Evolutionary conservation across 1,140 invertebrate species (phyloP).

Genomic region (Drosophila yakuba): DNA sequence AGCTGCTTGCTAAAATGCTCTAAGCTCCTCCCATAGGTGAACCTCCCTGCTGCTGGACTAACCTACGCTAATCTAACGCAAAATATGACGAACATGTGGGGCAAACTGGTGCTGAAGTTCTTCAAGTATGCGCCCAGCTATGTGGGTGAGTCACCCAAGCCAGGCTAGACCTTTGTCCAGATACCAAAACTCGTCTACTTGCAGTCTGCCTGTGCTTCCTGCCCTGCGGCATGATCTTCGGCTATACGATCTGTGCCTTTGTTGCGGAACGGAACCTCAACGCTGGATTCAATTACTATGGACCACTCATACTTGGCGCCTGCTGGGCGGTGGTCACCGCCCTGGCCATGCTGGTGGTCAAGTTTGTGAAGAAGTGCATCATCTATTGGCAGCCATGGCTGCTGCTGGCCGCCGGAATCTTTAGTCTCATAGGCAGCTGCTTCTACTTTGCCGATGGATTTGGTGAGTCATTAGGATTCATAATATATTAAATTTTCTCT

Average conservation of each 20-base stretch:
- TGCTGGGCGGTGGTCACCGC: constrained; percentile 53
- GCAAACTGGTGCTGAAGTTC: constrained; percentile 62
- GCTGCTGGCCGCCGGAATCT: constrained; percentile 50
- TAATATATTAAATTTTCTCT: too few species aligned
- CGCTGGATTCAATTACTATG: constrained; percentile 56
- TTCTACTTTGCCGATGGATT: constrained; percentile 77
- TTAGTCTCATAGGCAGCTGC: constrained; percentile 73
- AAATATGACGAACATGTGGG: constrained; percentile 70
- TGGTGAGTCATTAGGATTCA: constrained; percentile 51
- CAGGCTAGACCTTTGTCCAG: neutral
- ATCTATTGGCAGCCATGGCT: constrained; percentile 74
- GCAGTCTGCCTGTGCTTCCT: constrained; percentile 75
- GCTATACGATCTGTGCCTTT: constrained; percentile 77
- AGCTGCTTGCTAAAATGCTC: constrained; percentile 37
- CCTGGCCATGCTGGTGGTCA: constrained; percentile 57
- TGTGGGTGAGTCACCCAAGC: constrained; percentile 62
- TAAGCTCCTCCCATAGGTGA: neutral
- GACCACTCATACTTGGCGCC: constrained; percentile 74
- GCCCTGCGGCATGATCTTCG: constrained; percentile 75
- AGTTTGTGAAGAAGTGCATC: constrained; percentile 65
- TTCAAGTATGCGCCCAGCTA: constrained; percentile 78
- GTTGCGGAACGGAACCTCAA: constrained; percentile 61
- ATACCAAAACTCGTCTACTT: neutral
- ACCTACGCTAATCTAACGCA: neutral
- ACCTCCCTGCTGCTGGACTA: neutral